Evolutionary conservation across 2,113 vertebrate species (phyloP), one percentile per base, ranked within the genome.

Genomic region (Gila orcuttii): DNA sequence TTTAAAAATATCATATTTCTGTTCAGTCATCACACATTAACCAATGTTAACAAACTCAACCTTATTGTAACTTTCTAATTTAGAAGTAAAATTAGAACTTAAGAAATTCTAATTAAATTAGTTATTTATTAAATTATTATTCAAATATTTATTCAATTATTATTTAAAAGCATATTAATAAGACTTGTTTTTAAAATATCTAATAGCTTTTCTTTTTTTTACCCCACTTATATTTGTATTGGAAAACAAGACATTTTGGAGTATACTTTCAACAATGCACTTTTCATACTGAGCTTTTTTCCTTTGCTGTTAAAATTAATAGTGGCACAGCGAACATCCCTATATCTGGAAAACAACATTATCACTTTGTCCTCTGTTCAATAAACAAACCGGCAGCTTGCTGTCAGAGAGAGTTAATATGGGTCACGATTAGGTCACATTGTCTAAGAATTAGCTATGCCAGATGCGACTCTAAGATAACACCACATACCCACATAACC

Each of bases 391-490:
- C 47, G 39, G 15, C 59, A 64, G 36, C 28, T 39, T 6, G 31
- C 52, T n/a, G 39, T 39, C 31, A 59, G 36, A 62, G 57, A 45
- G 2, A n/a, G 45, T 45, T 33, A 78, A 42, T 47, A 60, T 42
- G 13, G 21, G n/a, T 19, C 13, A 80, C 17, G 3, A 81, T 62
- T 79, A 79, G 59, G 59, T 81, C 39, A 81, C 79, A 47, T 64
- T 81, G 79, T 81, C 59, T 81, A 12, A 45, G 59, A 64, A 81
- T 81, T 25, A 75, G 73, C n/a, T 28, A 45, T 66, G 79, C 42
- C 79, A 81, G 79, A 81, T 66, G 13, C 2, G 8, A 47, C 39
- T 81, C 59, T 19, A 39, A 62, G 78, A 79, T 79, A 79, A 62
- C 36, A 79, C 12, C 79, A 81, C 79, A 81, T 66, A 79, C 23